Conservation (phyloP, 2,888 invertebrate genomes). For the Pandemis heparana region DNA sequence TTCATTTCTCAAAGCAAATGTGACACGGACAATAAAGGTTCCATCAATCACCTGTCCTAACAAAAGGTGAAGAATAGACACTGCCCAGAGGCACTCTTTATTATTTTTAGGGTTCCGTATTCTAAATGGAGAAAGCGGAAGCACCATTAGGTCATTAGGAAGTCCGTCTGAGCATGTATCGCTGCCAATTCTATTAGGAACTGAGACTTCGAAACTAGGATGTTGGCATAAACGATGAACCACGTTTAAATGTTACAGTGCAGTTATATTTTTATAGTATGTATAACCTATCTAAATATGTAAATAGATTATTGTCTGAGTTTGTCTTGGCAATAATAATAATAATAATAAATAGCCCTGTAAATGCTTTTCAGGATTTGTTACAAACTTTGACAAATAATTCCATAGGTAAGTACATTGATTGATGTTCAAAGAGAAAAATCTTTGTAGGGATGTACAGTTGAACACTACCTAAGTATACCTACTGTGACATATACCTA, state of each 20-base stretch:
- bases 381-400: too few relatives aligned
- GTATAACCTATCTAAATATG: neutral
- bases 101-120: slow-evolving; percentile 53
- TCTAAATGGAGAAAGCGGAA: slow-evolving; percentile 41
- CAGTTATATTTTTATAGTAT: neutral
- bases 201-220: neutral
- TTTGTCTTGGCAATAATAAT: too few relatives aligned
- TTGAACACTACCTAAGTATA: too few relatives aligned
- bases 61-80: slow-evolving; percentile 76
- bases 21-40: slow-evolving; percentile 71
- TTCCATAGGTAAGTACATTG: too few relatives aligned
- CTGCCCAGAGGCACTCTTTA: slow-evolving; percentile 69
- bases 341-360: too few relatives aligned
- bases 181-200: neutral
- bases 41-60: slow-evolving; percentile 76
- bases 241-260: neutral
- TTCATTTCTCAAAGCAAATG: slow-evolving; percentile 79
- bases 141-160: neutral
- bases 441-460: too few relatives aligned
- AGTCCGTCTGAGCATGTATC: neutral
- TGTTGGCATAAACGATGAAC: neutral
- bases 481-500: too few relatives aligned
- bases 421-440: too few relatives aligned
- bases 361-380: too few relatives aligned
- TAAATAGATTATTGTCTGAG: too few relatives aligned